Conservation (phyloP, 2,113 vertebrate genomes). For the Otocyon megalotis region DNA sequence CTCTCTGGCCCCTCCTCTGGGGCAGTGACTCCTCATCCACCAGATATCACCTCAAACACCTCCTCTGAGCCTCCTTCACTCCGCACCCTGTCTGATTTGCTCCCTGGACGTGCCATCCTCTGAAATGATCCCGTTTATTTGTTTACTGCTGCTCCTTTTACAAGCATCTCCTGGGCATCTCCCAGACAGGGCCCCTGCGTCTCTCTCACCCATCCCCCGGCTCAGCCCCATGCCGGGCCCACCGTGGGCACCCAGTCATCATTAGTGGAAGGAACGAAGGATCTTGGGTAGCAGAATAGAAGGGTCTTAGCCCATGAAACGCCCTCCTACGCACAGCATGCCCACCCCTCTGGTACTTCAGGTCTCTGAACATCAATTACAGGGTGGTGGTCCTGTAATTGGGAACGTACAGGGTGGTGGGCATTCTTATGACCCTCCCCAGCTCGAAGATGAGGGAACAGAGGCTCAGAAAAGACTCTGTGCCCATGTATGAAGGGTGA, state of each 20-base stretch:
- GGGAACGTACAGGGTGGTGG: neutral
- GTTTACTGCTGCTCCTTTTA: fast-evolving
- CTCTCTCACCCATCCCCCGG: neutral
- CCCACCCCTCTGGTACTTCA: too few relatives aligned
- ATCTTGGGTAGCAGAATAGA: neutral
- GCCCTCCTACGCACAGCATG: neutral
- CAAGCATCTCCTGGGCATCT: neutral
- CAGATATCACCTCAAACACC: too few relatives aligned
- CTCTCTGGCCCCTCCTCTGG: neutral
- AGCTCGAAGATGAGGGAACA: neutral
- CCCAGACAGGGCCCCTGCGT: neutral
- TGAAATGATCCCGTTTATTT: fast-evolving
- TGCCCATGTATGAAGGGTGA: neutral
- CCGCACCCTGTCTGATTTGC: neutral
- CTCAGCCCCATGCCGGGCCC: too few relatives aligned
- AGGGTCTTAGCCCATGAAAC: neutral
- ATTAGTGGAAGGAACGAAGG: neutral
- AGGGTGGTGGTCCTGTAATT: neutral
- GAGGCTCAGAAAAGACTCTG: neutral
- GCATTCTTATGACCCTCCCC: fast-evolving
- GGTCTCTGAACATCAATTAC: fast-evolving
- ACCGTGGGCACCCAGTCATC: fast-evolving
- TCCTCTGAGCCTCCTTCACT: neutral
- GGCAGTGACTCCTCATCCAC: neutral
- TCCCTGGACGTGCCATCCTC: neutral